Evolutionary conservation across 2,888 invertebrate genomes (phyloP), one percentile per base, ranked within the genome.

Genomic region (Orthosia cruda): DNA sequence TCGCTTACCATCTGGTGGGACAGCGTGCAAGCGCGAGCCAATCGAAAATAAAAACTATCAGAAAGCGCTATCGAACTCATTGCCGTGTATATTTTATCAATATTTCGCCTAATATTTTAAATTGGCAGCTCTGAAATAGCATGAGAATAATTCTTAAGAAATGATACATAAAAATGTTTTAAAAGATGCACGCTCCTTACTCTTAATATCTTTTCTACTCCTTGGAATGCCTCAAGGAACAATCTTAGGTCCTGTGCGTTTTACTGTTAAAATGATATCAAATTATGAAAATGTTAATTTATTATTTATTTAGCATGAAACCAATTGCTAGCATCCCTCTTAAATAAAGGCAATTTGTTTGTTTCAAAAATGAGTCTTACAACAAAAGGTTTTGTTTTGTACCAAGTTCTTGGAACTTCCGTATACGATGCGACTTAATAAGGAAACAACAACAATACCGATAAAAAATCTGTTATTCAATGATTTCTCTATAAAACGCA

Each of bases 371-470:
- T 65, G 13, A 45, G 13, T 77, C 50, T 18, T 54, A 49, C 32
- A 52, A 59, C 65, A 63, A 72, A 74, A 67, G 64, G 65, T 63
- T 57, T 72, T 77, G 47, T 63, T 54, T 72, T 23, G 64, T 49
- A 55, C 54, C 13, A 49, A 65, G 57, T 81, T 81, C 81, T 74
- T 57, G 72, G 76, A 77, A 74, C 62, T 87, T 83, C 87, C 84
- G 75, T 67, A 71, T 58, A 59, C 77, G 59, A 65, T 77, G 64
- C 65, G 49, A 75, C 45, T 79, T 71, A 78, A 77, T 85, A 68
- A 83, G 81, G 85, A 87, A 87, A 81, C 76, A 68, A 75, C 63
- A 73, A 62, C 71, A 75, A 65, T 69, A 77, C 63, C 69, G 50
- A 52, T 71, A 85, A 83, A 80, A 85, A 79, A 74, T 65, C 64